Base-by-base conservation (phyloP, 2,113 vertebrate species). In the Thamnophis sirtalis region DNA sequence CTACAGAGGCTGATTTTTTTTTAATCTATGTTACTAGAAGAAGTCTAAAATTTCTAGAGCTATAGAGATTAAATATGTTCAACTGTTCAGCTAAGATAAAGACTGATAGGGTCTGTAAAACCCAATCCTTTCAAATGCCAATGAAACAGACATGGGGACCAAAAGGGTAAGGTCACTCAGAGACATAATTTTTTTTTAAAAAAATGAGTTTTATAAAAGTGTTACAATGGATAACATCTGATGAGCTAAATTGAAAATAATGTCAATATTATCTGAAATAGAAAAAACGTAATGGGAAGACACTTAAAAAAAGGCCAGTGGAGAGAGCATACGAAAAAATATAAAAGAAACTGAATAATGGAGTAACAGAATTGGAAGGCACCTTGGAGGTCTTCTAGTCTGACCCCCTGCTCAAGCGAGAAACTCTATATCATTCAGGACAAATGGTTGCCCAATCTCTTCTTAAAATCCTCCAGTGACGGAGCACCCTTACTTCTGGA, bases 1-100 rank as follows among this genome's bases (percentile, higher is more conserved):
- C 58, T 60, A 60, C 26, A 60, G 58, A 28, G 58, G 9, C 58
- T 28, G 58, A 28, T 60, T 63, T 63, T 63, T 60, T 60, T 63
- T 68, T 2, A 5, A 38, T n/a, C 50, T 73, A 15, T 88, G 10
- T 56, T 3, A 73, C 87, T 28, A 88, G 54, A 53, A 0, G 0
- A 68, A 21, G 6, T 22, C 54, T 56, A 91, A 19, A 60, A 7
- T 10, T 93, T 95, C 93, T 91, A 87, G 94, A 89, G 95, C 50
- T 3, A 51, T 50, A 4, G 26, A 84, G 21, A 85, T 93, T 88
- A 3, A 9, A 93, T 91, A 94, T n/a, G 90, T 26, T 33, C 48
- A 88, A 92, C 95, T 96, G 1, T 28, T 93, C 95, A 90, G 92
- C 91, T 94, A 93, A 95, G 85, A 51, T 63, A 93, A 54, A 86